These are phyloP conservation scores for Drosophila serrata DNA, from an alignment of 1,140 invertebrate genomes.

Conservation along the genomic window DNA sequence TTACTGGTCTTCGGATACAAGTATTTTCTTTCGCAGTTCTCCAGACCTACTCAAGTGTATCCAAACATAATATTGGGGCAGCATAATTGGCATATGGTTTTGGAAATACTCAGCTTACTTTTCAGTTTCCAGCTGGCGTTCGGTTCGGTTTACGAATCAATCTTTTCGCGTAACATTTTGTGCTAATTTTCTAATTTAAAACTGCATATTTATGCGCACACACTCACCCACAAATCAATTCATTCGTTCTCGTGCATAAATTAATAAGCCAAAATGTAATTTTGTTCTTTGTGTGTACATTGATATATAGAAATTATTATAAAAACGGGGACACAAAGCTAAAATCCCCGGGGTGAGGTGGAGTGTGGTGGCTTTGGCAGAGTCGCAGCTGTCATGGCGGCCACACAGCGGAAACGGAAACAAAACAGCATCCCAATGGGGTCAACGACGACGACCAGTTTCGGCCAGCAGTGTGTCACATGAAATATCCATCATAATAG, in stretches of 20 bases:
- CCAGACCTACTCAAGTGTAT: constrained; percentile 58
- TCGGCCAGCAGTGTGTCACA: constrained; percentile 55
- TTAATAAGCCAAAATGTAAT: constrained; percentile 49
- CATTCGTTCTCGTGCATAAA: constrained; percentile 45
- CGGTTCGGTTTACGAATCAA: constrained; percentile 19
- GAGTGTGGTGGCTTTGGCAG: neutral
- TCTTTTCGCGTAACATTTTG: constrained; percentile 10
- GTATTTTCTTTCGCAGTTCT: constrained; percentile 26
- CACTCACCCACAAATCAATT: constrained; percentile 47
- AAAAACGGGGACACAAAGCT: constrained; percentile 42
- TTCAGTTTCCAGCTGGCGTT: constrained; percentile 42
- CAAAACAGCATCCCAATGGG: constrained; percentile 64
- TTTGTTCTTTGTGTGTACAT: constrained; percentile 46
- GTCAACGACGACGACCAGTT: constrained; percentile 15
- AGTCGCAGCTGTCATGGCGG: constrained; percentile 51
- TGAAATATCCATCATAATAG: constrained; percentile 71
- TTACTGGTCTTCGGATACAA: constrained; percentile 18
- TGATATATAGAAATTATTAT: constrained; percentile 55
- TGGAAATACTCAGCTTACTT: neutral
- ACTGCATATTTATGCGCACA: constrained; percentile 12
- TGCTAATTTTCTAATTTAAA: constrained; percentile 28
- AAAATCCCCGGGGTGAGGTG: constrained; percentile 15
- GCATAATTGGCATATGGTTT: constrained; percentile 64
- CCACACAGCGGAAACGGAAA: constrained; percentile 73
- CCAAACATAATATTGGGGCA: constrained; percentile 52